A percentile compares a stretch with the other conserved stretches of the same genome.
Evolutionary conservation across 92 coral and sea anemone species (phyloP).

Genomic region (Meandrina meandrites): DNA sequence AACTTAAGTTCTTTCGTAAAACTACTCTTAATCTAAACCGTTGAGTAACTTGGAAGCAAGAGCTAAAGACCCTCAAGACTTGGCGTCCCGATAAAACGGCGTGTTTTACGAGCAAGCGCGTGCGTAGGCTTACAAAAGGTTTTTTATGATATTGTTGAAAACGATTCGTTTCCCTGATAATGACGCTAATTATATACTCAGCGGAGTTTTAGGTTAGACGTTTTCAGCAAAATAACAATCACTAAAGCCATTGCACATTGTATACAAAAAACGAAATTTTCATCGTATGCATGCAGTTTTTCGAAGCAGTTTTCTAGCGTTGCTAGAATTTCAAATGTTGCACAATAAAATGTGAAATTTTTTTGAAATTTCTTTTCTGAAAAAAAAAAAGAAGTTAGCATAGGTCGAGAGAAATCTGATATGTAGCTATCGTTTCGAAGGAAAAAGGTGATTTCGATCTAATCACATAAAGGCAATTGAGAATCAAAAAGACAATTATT

Average conservation of each 20-base stretch:
- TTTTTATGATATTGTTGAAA: neutral
- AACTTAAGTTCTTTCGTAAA: neutral
- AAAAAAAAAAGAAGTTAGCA: neutral
- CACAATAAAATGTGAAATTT: neutral
- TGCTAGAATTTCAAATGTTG: neutral
- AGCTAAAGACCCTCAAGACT: neutral
- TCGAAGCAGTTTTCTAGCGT: neutral
- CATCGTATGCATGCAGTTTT: neutral
- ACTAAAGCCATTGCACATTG: neutral
- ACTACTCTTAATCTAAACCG: neutral
- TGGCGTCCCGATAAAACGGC: constrained; percentile 25
- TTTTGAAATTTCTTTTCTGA: no score
- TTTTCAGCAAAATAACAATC: neutral
- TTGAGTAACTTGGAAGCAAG: neutral
- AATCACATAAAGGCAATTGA: constrained; percentile 14
- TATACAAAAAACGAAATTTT: neutral
- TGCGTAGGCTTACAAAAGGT: neutral
- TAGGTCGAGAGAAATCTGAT: neutral
- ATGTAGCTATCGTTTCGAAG: neutral
- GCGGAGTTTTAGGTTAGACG: neutral
- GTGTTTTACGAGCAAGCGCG: neutral
- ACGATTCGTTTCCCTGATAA: neutral
- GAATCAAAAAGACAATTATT: constrained; percentile 38
- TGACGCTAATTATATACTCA: neutral
- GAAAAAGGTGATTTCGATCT: neutral